Evolutionary conservation across 1,140 invertebrate species (phyloP).

Genomic region (Ganaspis sp.): DNA sequence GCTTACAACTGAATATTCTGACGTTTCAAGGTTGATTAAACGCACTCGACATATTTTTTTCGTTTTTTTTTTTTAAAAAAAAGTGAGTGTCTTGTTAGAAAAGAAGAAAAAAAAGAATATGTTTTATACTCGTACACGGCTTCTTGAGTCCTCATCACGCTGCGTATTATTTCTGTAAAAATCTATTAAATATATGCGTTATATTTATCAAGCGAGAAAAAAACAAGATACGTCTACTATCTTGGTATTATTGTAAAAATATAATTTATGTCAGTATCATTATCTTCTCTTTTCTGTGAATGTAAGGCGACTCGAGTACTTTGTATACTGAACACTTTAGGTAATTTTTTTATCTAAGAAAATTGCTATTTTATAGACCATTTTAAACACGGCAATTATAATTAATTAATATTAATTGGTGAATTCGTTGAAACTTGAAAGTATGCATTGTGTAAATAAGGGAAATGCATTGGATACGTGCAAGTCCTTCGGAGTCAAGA

Average conservation of each 20-base stretch:
- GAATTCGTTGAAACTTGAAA: slow-evolving; percentile 32
- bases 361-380: slow-evolving; percentile 33
- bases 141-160: not conserved
- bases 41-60: not conserved
- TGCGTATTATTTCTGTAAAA: slow-evolving; percentile 16
- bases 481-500: slow-evolving; percentile 41
- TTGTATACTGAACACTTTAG: not conserved
- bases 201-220: not conserved
- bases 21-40: not conserved
- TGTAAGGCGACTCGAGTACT: slow-evolving; percentile 7
- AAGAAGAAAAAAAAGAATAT: slow-evolving; percentile 10
- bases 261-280: slow-evolving; percentile 26
- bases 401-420: slow-evolving; percentile 7
- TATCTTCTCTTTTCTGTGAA: not conserved
- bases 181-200: slow-evolving; percentile 5
- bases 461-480: slow-evolving; percentile 46
- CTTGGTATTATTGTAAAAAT: slow-evolving; percentile 14
- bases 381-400: slow-evolving; percentile 12
- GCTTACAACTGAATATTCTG: slow-evolving; percentile 1
- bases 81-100: not conserved
- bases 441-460: slow-evolving; percentile 72
- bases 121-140: slow-evolving; percentile 16
- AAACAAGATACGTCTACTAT: not conserved
- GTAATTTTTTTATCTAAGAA: slow-evolving; percentile 17
- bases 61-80: not conserved